A percentile compares a stretch with the other conserved stretches of the same genome.
Conservation (phyloP, 2,113 vertebrate species). For the Erythrocebus patas region DNA sequence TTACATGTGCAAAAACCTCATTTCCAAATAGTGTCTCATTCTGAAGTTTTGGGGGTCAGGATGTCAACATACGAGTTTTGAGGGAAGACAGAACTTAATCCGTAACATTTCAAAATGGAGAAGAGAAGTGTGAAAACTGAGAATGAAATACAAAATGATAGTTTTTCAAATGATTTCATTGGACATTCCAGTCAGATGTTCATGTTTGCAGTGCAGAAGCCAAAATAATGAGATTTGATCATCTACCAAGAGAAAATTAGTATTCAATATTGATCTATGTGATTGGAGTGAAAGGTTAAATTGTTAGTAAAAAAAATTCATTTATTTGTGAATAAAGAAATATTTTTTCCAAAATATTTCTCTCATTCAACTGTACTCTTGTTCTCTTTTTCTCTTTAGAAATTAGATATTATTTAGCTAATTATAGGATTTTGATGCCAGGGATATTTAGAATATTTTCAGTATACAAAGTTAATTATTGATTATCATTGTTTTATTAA, state of each 20-base stretch:
- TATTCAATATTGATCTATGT: neutral
- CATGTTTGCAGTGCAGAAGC: neutral
- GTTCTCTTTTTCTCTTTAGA: neutral
- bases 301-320: neutral
- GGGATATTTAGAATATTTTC: neutral
- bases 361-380: neutral
- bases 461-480: neutral
- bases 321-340: neutral
- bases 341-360: neutral
- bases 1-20: neutral
- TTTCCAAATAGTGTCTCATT: neutral
- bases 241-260: neutral
- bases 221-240: neutral
- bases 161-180: neutral
- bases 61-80: neutral
- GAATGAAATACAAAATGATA: neutral
- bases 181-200: neutral
- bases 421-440: neutral
- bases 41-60: neutral
- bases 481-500: neutral
- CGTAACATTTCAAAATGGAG: slow-evolving; percentile 47
- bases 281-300: neutral
- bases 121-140: slow-evolving; percentile 42
- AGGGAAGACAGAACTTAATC: neutral
- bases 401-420: neutral